Percentiles rank a stretch among this genome's conserved stretches.
These are phyloP conservation scores for Chlorops oryzae DNA, from an alignment of 1,140 invertebrate species.

Conservation along the genomic window DNA sequence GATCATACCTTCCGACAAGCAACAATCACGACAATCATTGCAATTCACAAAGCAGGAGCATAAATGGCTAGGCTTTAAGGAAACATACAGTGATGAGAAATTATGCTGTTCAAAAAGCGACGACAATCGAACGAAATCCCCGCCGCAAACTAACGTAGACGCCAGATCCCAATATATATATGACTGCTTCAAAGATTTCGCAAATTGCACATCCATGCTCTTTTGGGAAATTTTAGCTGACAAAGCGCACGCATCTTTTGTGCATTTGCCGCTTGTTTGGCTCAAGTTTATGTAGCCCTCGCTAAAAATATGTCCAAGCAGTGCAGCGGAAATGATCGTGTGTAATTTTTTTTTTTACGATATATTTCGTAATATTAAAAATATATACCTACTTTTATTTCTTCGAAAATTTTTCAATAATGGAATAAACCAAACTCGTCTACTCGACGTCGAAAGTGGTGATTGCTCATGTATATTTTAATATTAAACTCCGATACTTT, in stretches of 20 bases:
- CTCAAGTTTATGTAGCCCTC: conserved; percentile 31
- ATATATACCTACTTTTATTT: conserved; percentile 3
- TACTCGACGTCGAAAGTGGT: background rate
- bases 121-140: background rate
- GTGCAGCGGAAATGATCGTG: background rate
- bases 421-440: background rate
- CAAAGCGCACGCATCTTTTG: conserved; percentile 16
- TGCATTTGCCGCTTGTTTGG: conserved; percentile 30
- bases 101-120: conserved; percentile 1
- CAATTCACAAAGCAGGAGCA: background rate
- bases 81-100: conserved; percentile 25
- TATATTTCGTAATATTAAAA: background rate
- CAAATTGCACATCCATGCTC: conserved; percentile 18
- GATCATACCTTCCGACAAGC: conserved; percentile 5
- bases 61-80: conserved; percentile 34
- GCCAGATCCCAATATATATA: background rate
- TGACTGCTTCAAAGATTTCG: background rate
- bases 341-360: background rate
- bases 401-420: conserved; percentile 1
- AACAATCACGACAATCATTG: conserved; percentile 5
- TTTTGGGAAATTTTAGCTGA: conserved; percentile 30
- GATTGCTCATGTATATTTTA: background rate
- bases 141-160: background rate
- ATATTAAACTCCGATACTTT: background rate
- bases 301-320: background rate